phyloP scores from a whole-genome alignment of 30 jellyfish, hydroid and myxozoan species.

The Aurelia sp. region DNA sequence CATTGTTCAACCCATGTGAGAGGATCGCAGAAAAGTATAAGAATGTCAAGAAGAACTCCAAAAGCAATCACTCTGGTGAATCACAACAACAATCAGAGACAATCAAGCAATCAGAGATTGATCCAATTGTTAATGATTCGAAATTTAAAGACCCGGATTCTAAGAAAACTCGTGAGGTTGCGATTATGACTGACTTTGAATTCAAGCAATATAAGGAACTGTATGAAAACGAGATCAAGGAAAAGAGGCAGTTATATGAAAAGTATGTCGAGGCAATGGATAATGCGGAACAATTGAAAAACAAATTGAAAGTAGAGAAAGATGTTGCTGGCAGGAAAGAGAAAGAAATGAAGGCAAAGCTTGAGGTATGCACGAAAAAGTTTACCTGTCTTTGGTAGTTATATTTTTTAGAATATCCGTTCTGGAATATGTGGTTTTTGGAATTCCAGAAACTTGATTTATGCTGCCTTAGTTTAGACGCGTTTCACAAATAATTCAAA shows the following conservation, averaged over 20 bases:
- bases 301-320: slow-evolving; percentile 18
- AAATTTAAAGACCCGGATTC: neutral
- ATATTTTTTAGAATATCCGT: neutral
- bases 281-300: slow-evolving; percentile 23
- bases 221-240: slow-evolving; percentile 28
- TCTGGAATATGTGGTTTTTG: too few relatives aligned
- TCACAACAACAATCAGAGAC: neutral
- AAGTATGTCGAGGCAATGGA: slow-evolving; percentile 29
- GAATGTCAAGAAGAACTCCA: too few relatives aligned
- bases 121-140: neutral
- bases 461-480: too few relatives aligned
- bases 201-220: slow-evolving; percentile 1
- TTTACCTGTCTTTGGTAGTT: neutral
- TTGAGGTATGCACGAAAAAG: slow-evolving; percentile 45
- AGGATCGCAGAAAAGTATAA: too few relatives aligned
- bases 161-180: slow-evolving; percentile 11
- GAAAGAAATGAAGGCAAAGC: slow-evolving; percentile 23
- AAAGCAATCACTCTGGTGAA: neutral
- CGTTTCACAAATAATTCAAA: too few relatives aligned
- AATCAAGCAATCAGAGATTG: too few relatives aligned
- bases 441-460: too few relatives aligned
- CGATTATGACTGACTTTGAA: slow-evolving; percentile 39
- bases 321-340: slow-evolving; percentile 30
- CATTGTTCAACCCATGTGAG: too few relatives aligned
- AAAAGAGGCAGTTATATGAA: slow-evolving; percentile 12